A percentile compares a stretch with the other conserved stretches of the same genome.
Evolutionary conservation across 92 coral and sea anemone genomes (phyloP).

Genomic region (Heliopora coerulea): DNA sequence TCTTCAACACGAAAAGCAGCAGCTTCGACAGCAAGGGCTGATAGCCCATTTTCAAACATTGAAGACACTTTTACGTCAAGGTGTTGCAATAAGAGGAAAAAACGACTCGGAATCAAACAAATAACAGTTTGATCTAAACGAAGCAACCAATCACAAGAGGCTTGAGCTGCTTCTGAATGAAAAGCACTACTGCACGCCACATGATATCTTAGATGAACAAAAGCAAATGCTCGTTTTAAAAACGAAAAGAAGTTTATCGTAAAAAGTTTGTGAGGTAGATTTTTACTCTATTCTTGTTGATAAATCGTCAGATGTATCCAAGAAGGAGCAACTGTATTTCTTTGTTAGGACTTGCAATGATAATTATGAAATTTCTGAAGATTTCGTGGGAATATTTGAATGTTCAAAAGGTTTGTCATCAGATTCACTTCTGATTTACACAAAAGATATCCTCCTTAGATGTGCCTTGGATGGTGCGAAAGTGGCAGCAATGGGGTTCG

Average conservation of each 20-base stretch:
- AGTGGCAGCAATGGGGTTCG: constrained; percentile 21
- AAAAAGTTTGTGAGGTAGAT: neutral
- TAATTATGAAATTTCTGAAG: constrained; percentile 21
- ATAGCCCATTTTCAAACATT: constrained; percentile 25
- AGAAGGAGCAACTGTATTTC: constrained; percentile 25
- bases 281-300: constrained; percentile 32
- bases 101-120: constrained; percentile 16
- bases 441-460: constrained; percentile 22
- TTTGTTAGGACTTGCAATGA: constrained; percentile 11
- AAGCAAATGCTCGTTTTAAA: constrained; percentile 21
- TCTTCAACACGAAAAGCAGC: neutral
- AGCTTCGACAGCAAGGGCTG: constrained; percentile 22
- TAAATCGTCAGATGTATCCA: constrained; percentile 37
- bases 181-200: constrained; percentile 17
- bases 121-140: constrained; percentile 27
- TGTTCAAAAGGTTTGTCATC: constrained; percentile 8
- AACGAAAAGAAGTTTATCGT: constrained; percentile 10
- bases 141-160: constrained; percentile 19
- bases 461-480: neutral
- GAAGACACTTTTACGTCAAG: constrained; percentile 33
- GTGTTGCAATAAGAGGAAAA: constrained; percentile 31
- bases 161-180: constrained; percentile 22
- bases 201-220: constrained; percentile 31
- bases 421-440: constrained; percentile 3
- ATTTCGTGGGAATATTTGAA: constrained; percentile 21